Percentiles rank a stretch among this genome's conserved stretches.
phyloP scores from a whole-genome alignment of 1,140 invertebrate species.

The Cotesia vestalis region DNA sequence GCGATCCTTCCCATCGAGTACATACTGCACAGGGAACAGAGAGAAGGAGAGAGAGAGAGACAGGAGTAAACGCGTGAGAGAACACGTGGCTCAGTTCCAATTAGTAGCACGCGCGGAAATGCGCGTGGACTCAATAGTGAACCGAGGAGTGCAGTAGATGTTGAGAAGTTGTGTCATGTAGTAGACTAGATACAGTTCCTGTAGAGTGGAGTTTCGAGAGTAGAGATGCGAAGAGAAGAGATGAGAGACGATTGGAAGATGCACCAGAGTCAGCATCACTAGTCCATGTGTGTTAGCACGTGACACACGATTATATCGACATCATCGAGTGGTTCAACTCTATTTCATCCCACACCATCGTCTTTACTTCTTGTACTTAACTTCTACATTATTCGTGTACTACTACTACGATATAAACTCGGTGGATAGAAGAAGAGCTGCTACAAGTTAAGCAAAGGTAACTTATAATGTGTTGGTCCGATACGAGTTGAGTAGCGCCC shows the following conservation, averaged over 20 bases:
- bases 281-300: constrained; percentile 7
- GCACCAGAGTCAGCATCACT: too few species aligned
- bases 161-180: too few species aligned
- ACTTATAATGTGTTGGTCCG: too few species aligned
- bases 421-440: not conserved
- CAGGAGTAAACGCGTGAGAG: not conserved
- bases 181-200: too few species aligned
- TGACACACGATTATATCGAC: constrained; percentile 30
- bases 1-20: constrained; percentile 29
- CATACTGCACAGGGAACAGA: not conserved
- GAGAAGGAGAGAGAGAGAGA: not conserved
- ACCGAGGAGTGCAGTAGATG: not conserved
- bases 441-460: not conserved
- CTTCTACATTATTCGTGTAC: too few species aligned
- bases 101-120: constrained; percentile 39
- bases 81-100: constrained; percentile 38
- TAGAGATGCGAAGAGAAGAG: too few species aligned
- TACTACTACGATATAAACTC: too few species aligned
- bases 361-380: too few species aligned
- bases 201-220: too few species aligned
- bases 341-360: not conserved
- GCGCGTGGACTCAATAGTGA: constrained; percentile 25
- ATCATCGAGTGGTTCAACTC: constrained; percentile 24
- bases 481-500: not conserved
- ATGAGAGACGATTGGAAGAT: too few species aligned